A percentile compares a stretch with the other conserved stretches of the same genome.
These are phyloP conservation scores for Endomychus coccineus DNA, from an alignment of 2,888 invertebrate genomes.

Conservation along the genomic window DNA sequence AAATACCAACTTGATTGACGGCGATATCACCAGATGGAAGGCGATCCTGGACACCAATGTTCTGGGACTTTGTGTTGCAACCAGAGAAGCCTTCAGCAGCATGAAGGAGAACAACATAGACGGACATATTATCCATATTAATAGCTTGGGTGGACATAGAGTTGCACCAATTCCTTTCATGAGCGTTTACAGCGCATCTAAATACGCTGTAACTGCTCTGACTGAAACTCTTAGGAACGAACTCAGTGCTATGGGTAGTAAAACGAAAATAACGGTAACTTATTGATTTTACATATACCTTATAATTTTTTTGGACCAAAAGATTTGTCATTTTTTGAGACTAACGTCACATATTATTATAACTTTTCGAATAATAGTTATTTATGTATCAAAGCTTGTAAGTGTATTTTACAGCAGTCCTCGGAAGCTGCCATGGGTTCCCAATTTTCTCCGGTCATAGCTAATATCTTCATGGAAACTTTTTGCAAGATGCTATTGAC, in stretches of 20 bases:
- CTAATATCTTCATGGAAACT: no score
- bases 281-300: no score
- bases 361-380: no score
- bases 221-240: conserved; percentile 21
- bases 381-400: no score
- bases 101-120: conserved; percentile 29
- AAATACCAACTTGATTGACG: conserved; percentile 18
- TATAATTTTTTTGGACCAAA: no score
- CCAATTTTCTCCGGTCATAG: no score
- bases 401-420: no score
- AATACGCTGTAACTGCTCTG: conserved; percentile 25
- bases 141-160: conserved; percentile 30
- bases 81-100: conserved; percentile 29
- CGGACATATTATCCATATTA: conserved; percentile 34
- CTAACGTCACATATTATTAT: no score
- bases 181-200: conserved; percentile 25
- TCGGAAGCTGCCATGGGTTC: no score
- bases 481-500: no score
- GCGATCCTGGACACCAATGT: conserved; percentile 29
- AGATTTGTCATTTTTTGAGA: no score
- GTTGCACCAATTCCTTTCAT: conserved; percentile 23
- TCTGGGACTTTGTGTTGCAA: conserved; percentile 24
- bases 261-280: conserved; percentile 24
- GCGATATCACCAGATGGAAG: conserved; percentile 26
- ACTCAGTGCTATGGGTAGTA: conserved; percentile 13